phyloP scores from a whole-genome alignment of 2,888 invertebrate species.

The Reticulitermes lucifugus region DNA sequence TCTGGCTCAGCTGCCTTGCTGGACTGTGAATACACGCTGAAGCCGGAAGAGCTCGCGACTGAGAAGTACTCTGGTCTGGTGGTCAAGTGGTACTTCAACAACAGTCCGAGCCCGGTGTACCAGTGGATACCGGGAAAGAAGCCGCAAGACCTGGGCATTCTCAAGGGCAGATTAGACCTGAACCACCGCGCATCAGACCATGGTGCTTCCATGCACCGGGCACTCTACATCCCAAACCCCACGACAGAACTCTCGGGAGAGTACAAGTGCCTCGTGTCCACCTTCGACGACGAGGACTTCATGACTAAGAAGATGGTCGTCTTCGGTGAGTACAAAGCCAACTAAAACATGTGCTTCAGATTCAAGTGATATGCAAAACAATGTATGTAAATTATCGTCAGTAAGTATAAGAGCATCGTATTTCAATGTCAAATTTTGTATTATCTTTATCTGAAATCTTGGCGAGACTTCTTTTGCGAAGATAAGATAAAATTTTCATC shows the following conservation, averaged over 20 bases:
- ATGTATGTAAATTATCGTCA: too few relatives aligned
- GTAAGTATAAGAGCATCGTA: too few relatives aligned
- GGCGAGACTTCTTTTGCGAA: too few relatives aligned
- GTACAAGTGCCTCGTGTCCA: slow-evolving; percentile 80
- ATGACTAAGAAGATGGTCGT: slow-evolving; percentile 74
- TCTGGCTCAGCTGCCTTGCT: slow-evolving; percentile 71
- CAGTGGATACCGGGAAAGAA: slow-evolving; percentile 82
- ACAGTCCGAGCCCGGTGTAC: slow-evolving; percentile 76
- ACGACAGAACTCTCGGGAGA: slow-evolving; percentile 78
- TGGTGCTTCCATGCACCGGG: slow-evolving; percentile 76
- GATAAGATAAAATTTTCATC: too few relatives aligned
- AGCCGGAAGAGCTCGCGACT: slow-evolving; percentile 65
- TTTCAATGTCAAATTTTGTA: too few relatives aligned
- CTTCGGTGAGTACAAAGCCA: slow-evolving; percentile 69
- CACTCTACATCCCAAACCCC: slow-evolving; percentile 75
- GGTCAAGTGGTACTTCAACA: slow-evolving; percentile 81
- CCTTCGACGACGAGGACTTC: slow-evolving; percentile 76
- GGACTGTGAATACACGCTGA: slow-evolving; percentile 78
- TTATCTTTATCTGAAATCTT: too few relatives aligned
- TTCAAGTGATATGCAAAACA: too few relatives aligned
- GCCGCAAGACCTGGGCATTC: slow-evolving; percentile 74
- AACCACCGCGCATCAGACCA: slow-evolving; percentile 74
- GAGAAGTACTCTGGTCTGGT: slow-evolving; percentile 71
- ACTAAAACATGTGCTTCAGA: too few relatives aligned
- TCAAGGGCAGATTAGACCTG: slow-evolving; percentile 71